Base-by-base conservation (phyloP, 2,888 invertebrate genomes). In the Drosophila robusta region DNA sequence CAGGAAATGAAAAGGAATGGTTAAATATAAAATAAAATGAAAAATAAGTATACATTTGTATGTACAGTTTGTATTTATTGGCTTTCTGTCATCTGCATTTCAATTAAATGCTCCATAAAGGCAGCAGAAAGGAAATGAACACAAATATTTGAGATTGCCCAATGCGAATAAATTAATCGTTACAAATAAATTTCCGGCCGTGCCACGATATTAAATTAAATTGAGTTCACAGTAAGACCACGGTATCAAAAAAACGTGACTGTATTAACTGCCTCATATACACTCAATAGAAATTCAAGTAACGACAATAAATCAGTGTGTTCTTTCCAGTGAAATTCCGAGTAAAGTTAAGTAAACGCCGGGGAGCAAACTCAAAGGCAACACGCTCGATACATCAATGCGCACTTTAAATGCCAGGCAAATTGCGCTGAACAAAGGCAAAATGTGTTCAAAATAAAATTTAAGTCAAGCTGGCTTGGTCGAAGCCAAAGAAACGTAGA, bases 191-290 rank as follows among this genome's bases (percentile, higher is more conserved):
- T 57, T 46, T 54, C 38, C 56, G 44, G 24, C 29, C 38, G 36
- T 14, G 49, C 18, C 39, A 9, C 24, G 29, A 26, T 16, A 42
- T 41, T 46, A n/a, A 76, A 63, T 67, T 29, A 24, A 76, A 67
- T 67, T 63, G 34, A 38, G 47, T 41, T 54, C 52, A 22, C 77
- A 60, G 51, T 56, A 34, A 14, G 51, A 49, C 24, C 6, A 1
- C 11, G 14, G 44, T 49, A 54, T 22, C 41, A 39, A 46, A 62
- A 55, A 14, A 51, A 55, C 78, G 78, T 77, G 78, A 51, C 63
- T 51, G 41, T 36, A 49, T 70, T 51, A 74, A 39, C 47, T 50
- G 41, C n/a, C 29, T 49, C 22, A 14, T 4, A 22, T 18, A 54
- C 14, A 29, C 22, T 45, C 18, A 18, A 14, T n/a, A 14, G 7